Percentiles rank a stretch among this genome's conserved stretches.
phyloP scores from a whole-genome alignment of 2,797 vertebrate genomes.

The Clamator glandarius region DNA sequence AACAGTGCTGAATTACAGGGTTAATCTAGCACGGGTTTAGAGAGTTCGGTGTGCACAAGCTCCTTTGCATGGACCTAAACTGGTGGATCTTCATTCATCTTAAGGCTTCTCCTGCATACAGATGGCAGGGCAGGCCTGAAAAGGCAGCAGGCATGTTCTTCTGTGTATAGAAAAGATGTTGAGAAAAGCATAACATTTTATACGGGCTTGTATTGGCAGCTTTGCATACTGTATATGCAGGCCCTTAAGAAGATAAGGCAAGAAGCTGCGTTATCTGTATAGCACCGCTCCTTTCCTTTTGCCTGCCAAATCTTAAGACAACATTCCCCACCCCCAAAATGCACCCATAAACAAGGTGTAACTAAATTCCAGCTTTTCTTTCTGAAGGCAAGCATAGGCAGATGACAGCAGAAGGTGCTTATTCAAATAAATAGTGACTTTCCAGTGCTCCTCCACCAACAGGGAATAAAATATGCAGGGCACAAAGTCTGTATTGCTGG shows the following conservation, averaged over 20 bases:
- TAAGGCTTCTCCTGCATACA: fast-evolving
- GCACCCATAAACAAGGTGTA: background rate
- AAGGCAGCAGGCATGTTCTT: background rate
- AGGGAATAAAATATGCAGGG: background rate
- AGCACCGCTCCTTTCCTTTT: background rate
- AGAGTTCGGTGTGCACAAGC: background rate
- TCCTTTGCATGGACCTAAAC: background rate
- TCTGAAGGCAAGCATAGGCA: background rate
- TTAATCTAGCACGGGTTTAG: background rate
- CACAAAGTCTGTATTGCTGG: background rate
- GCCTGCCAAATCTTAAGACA: conserved; percentile 19
- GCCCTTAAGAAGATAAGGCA: background rate
- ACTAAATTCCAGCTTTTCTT: background rate
- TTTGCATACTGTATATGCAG: background rate
- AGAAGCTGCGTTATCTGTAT: background rate
- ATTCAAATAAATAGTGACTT: background rate
- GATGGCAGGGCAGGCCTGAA: background rate
- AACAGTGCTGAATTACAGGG: background rate
- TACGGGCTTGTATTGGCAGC: background rate
- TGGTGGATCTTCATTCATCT: background rate
- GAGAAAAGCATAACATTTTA: background rate
- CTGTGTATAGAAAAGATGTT: background rate
- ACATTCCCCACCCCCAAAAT: background rate
- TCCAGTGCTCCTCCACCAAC: background rate
- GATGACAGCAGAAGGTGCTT: background rate